phyloP scores from a whole-genome alignment of 1,140 invertebrate species.

The Drosophila guanche region DNA sequence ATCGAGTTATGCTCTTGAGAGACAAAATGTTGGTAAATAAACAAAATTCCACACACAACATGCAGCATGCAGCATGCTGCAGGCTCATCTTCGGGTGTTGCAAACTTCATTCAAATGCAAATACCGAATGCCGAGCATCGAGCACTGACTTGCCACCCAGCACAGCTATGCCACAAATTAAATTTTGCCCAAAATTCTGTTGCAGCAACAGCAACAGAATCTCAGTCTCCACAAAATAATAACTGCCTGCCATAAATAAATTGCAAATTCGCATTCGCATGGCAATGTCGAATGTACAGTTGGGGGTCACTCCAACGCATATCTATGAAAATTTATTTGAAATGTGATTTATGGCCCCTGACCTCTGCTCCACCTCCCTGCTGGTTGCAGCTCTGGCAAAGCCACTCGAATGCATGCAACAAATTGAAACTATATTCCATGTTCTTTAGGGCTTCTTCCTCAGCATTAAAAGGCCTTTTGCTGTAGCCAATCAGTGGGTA shows the following conservation, averaged over 20 bases:
- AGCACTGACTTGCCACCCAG: constrained; percentile 2
- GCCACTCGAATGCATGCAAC: constrained; percentile 53
- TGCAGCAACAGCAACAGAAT: not conserved
- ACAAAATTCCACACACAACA: not conserved
- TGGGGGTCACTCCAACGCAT: constrained; percentile 30
- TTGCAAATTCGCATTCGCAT: too few species aligned
- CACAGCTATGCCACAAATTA: constrained; percentile 11
- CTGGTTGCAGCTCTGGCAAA: constrained; percentile 17
- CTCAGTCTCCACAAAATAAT: constrained; percentile 7
- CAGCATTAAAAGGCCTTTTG: not conserved
- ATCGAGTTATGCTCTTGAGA: not conserved
- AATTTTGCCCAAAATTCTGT: constrained; percentile 12
- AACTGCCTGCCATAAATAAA: constrained; percentile 18
- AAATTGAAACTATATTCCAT: constrained; percentile 52
- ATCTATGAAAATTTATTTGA: constrained; percentile 42
- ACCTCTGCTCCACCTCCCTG: not conserved
- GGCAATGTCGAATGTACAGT: constrained; percentile 14
- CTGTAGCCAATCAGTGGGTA: constrained; percentile 40
- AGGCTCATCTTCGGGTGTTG: not conserved
- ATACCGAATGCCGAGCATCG: not conserved
- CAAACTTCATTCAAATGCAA: constrained; percentile 9
- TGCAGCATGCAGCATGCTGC: not conserved
- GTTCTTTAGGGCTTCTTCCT: not conserved
- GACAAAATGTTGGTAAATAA: not conserved
- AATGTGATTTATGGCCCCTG: constrained; percentile 32